Evolutionary conservation across 2,113 vertebrate genomes (phyloP).

Genomic region (Rhizomys pruinosus): DNA sequence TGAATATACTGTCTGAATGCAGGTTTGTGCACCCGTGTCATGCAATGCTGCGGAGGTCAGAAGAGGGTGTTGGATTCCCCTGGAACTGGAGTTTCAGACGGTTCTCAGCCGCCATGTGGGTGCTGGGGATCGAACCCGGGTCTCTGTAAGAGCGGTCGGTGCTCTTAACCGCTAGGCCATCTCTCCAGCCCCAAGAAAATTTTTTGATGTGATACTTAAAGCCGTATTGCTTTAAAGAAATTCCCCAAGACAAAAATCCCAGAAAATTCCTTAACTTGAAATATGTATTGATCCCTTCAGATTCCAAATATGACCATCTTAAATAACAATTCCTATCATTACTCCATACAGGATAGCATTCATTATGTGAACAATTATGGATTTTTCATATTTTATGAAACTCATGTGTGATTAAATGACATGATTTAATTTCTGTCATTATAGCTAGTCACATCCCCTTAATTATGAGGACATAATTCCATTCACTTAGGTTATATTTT

Average conservation of each 20-base stretch:
- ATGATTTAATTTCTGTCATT: constrained; percentile 24
- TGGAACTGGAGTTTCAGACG: too few relatives aligned
- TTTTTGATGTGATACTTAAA: constrained; percentile 38
- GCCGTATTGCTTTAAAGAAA: constrained; percentile 45
- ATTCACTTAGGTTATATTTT: neutral
- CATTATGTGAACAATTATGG: constrained; percentile 22
- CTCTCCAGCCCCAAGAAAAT: too few relatives aligned
- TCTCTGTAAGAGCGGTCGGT: too few relatives aligned
- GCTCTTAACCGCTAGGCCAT: too few relatives aligned
- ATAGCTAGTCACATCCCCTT: neutral
- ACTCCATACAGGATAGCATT: constrained; percentile 33
- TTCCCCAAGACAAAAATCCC: neutral
- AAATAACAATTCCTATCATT: constrained; percentile 14
- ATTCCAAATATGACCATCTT: constrained; percentile 25
- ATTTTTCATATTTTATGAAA: constrained; percentile 35
- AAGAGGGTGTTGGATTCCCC: too few relatives aligned
- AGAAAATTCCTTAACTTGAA: constrained; percentile 39
- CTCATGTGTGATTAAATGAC: constrained; percentile 2
- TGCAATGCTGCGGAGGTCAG: too few relatives aligned
- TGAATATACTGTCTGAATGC: too few relatives aligned
- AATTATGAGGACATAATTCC: constrained; percentile 12
- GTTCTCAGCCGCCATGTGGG: too few relatives aligned
- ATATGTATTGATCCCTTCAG: constrained; percentile 30
- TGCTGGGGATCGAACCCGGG: too few relatives aligned
- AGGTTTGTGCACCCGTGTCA: too few relatives aligned